Evolutionary conservation across 2,888 invertebrate species (phyloP).

Genomic region (Diloba caeruleocephala): DNA sequence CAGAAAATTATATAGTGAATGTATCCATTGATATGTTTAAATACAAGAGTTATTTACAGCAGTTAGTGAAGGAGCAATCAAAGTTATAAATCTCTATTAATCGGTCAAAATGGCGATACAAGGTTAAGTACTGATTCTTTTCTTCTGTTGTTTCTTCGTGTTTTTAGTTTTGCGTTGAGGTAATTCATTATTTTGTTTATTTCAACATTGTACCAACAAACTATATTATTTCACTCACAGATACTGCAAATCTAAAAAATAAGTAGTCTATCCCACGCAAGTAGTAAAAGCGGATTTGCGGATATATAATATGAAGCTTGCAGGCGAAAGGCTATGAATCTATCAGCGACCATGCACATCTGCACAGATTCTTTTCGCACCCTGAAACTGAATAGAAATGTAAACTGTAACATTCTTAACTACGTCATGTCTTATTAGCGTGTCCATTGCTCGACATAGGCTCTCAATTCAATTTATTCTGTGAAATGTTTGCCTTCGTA

Average conservation of each 20-base stretch:
- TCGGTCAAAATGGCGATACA: not conserved
- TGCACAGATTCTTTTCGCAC: conserved; percentile 25
- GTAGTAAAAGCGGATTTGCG: conserved; percentile 22
- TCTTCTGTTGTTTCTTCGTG: not conserved
- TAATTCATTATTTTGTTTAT: no score
- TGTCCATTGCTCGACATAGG: no score
- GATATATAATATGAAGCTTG: conserved; percentile 5
- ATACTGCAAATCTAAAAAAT: not conserved
- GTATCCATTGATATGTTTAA: not conserved
- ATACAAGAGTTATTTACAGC: not conserved
- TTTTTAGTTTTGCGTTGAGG: no score
- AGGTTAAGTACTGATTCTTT: not conserved
- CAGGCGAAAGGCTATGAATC: conserved; percentile 15
- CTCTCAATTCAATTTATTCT: no score
- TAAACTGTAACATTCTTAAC: no score
- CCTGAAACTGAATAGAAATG: not conserved
- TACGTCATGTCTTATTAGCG: no score
- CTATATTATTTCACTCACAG: no score
- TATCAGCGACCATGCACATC: conserved; percentile 17
- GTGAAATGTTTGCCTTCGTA: no score
- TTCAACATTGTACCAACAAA: no score
- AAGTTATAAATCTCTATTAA: not conserved
- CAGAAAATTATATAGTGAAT: not conserved
- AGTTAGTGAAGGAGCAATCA: not conserved
- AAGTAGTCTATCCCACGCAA: conserved; percentile 6